phyloP scores from a whole-genome alignment of 2,797 vertebrate genomes.

The Heliangelus exortis region DNA sequence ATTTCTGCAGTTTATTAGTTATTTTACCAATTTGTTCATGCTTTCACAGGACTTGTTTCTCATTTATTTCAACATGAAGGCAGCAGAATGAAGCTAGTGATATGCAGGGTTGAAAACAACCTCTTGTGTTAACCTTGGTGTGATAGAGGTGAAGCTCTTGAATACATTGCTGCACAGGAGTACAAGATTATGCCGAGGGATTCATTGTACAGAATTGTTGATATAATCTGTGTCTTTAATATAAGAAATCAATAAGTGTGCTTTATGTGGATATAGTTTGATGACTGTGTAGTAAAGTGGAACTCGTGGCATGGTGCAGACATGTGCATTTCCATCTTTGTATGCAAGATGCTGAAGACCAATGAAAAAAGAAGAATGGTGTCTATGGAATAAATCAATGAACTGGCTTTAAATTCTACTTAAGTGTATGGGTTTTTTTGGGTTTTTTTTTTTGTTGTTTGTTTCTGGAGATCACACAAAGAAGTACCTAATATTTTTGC shows the following conservation, averaged over 20 bases:
- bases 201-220: background rate
- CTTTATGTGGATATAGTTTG: background rate
- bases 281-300: background rate
- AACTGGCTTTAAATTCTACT: background rate
- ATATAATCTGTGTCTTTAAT: background rate
- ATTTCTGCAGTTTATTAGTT: background rate
- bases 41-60: background rate
- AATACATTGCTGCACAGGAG: background rate
- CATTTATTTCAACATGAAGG: background rate
- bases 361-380: background rate
- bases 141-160: background rate
- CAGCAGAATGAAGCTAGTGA: background rate
- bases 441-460: background rate
- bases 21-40: background rate
- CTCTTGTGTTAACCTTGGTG: background rate
- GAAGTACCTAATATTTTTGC: background rate
- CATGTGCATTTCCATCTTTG: background rate
- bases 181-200: background rate
- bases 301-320: background rate
- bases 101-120: background rate
- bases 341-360: background rate
- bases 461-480: background rate
- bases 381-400: background rate
- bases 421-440: background rate
- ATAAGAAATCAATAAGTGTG: background rate